Evolutionary conservation across 2,888 invertebrate species (phyloP), one percentile per base, ranked within the genome.

Genomic region (Coenonympha glycerion): DNA sequence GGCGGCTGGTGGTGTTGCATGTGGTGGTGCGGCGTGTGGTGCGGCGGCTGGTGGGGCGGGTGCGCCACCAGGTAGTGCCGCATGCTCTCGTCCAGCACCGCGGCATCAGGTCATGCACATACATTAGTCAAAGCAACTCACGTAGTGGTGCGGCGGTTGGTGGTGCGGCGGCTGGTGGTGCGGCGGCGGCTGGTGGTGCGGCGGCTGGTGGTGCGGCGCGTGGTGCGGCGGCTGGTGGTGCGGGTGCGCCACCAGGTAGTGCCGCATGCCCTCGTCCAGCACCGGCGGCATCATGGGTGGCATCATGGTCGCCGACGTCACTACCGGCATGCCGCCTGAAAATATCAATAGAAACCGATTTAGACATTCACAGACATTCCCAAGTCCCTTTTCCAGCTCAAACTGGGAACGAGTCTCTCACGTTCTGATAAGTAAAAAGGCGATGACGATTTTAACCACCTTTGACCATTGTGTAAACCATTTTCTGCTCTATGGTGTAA

Each of bases 251-350:
- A 97, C 90, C 71, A 97, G 93, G 73, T 96, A 95, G 83, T 97
- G 96, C 61, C 96, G 91, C 73, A 97, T 90, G 65, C 93, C 93
- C 82, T 97, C 97, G 84, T 97, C 97, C 65, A 97, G 92, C 71
- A 97, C 95, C 76, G 95, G 97, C 64, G 97, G 95, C 74, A 97
- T 92, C 88, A 96, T 94, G 60, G 95, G 96, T 49, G 94, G 85
- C 79, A 86, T 81, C 85, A 86, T 85, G 19, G 82, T 72, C 47
- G 82, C 94, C 56, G 96, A 96, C 65, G 97, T 95, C 86, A 96
- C 94, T 73, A 97, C 94, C 49, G 95, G 96, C 91, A 97, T 93
- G 56, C 83, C 85, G 55, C 83, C 87, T 86, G 76, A 8, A 76
- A 57, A 24, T 18, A 15, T 31, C 16, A 39, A 9, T 1, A 19